Evolutionary conservation across 1,140 invertebrate genomes (phyloP), one percentile per base, ranked within the genome.

Genomic region (Babylonia areolata): DNA sequence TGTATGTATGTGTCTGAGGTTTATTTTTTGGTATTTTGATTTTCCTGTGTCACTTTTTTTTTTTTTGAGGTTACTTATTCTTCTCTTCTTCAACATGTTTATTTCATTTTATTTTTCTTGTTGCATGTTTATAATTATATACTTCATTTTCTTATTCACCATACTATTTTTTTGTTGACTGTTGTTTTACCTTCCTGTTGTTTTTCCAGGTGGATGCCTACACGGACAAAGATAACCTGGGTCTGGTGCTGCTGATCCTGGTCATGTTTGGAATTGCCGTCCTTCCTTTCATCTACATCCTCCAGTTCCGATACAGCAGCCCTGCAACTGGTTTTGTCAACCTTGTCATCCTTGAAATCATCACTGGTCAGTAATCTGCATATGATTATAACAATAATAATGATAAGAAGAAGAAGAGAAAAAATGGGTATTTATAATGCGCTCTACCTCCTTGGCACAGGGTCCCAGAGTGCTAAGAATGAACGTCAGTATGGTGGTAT

Each of bases 131-230:
- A 28, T 58, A 28, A 15, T 12, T 58, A 28, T 58, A 28, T 58
- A 28, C 12, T 28, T 58, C 12, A 28, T 58, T 58, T 58, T 12
- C 12, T 58, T 58, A 58, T 58, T 12, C 12, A 12, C 54, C 12
- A 58, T 12, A 15, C 54, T 15, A 28, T 15, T 58, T 15, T 12
- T 58, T 12, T 12, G 28, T 12, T 28, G 12, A 28, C 54, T 58
- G 54, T 28, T 58, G 28, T 28, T 58, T 28, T 58, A 15, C 12
- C 12, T 58, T 15, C 23, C n/a, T n/a, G n/a, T n/a, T n/a, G n/a
- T n/a, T n/a, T n/a, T n/a, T n/a, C 0, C 78, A 80, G 78, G 95
- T 95, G 83, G 90, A 95, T 86, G 95, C 95, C n/a, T 96, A 95
- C 88, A 93, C 95, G 17, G 94, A 93, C 11, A 84, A 92, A 35